Conservation (phyloP, 2,113 vertebrate species). For the Phylloscopus whistleri region DNA sequence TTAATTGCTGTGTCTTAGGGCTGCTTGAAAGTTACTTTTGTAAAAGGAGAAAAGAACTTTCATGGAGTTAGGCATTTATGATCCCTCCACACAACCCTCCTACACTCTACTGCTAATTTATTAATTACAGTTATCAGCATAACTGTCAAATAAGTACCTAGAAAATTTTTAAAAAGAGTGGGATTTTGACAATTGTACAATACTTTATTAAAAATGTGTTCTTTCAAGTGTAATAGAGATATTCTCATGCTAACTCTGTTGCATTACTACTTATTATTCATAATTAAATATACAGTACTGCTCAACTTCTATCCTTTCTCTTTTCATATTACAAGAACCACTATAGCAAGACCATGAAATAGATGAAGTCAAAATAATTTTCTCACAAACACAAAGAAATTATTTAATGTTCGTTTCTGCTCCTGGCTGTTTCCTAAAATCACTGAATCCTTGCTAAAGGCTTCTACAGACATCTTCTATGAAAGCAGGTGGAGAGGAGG, state of each 20-base stretch:
- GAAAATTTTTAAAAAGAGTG: neutral
- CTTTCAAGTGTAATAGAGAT: constrained; percentile 14
- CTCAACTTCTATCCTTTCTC: neutral
- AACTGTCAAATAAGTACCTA: neutral
- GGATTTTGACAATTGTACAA: neutral
- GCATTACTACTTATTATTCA: neutral
- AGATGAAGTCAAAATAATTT: constrained; percentile 8
- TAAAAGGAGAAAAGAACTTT: neutral
- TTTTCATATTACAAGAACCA: neutral
- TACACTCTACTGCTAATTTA: neutral
- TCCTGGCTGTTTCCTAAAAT: neutral
- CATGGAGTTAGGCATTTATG: neutral
- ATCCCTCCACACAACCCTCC: neutral
- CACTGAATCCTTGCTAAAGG: neutral
- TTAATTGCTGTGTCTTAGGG: neutral
- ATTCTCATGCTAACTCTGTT: neutral
- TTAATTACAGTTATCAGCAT: constrained; percentile 13
- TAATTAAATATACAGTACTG: neutral
- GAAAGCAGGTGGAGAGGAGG: neutral
- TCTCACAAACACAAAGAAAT: neutral
- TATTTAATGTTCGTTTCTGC: neutral
- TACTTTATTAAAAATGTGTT: neutral
- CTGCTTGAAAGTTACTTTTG: neutral
- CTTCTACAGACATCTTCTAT: neutral
- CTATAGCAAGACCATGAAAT: neutral